phyloP scores from a whole-genome alignment of 1,140 invertebrate species.

The Stratiolaelaps scimitus region DNA sequence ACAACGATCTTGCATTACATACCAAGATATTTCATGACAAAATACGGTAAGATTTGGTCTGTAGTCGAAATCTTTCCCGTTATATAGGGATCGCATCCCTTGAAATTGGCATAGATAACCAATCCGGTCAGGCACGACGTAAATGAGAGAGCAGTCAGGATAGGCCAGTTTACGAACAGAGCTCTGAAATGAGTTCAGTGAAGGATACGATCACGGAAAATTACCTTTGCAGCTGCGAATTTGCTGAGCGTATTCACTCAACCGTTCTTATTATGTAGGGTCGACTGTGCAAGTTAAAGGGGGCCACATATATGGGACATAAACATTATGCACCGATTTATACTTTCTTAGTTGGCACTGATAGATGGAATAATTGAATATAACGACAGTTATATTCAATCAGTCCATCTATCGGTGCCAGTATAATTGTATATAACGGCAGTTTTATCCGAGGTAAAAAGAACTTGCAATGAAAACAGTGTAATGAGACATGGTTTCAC shows the following conservation, averaged over 20 bases:
- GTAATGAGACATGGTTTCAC: constrained; percentile 27
- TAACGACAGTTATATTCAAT: too few relatives aligned
- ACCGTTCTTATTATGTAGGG: too few relatives aligned
- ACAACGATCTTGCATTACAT: constrained; percentile 35
- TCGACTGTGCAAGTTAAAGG: too few relatives aligned
- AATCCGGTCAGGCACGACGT: constrained; percentile 61
- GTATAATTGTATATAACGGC: too few relatives aligned
- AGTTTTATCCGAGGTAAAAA: background rate
- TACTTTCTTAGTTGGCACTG: too few relatives aligned
- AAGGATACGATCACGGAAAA: too few relatives aligned
- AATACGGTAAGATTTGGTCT: constrained; percentile 56
- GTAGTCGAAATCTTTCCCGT: constrained; percentile 34
- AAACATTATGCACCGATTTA: too few relatives aligned
- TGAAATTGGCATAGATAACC: constrained; percentile 61
- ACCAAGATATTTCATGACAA: constrained; percentile 60
- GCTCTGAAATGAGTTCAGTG: constrained; percentile 32
- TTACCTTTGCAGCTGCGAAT: too few relatives aligned
- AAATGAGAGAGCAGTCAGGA: constrained; percentile 53
- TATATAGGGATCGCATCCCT: constrained; percentile 55
- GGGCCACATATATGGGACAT: too few relatives aligned
- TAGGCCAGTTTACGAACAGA: constrained; percentile 56
- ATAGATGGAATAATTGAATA: too few relatives aligned
- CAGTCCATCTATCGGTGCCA: too few relatives aligned
- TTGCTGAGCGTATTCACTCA: too few relatives aligned
- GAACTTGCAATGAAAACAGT: constrained; percentile 24